These are phyloP conservation scores for Styela clava DNA, from an alignment of 23 tunicate species.

Conservation along the genomic window DNA sequence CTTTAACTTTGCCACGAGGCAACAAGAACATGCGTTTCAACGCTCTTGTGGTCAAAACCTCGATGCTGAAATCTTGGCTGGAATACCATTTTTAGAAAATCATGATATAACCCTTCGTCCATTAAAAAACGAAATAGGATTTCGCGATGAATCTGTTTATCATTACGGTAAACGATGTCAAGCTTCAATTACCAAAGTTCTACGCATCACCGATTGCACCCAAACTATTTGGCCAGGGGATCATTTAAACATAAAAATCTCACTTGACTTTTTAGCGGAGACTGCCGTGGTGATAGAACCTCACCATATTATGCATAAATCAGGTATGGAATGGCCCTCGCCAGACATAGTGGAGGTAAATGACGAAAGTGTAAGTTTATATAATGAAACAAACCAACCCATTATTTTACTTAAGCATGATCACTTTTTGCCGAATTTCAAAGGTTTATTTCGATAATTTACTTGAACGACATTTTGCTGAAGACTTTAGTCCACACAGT, in stretches of 20 bases:
- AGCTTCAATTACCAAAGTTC: background rate
- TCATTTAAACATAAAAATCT: background rate
- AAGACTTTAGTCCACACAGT: too few relatives aligned
- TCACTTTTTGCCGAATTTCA: too few relatives aligned
- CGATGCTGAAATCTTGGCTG: background rate
- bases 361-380: too few relatives aligned
- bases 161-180: background rate
- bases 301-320: too few relatives aligned
- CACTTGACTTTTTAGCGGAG: background rate
- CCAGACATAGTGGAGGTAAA: too few relatives aligned
- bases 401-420: too few relatives aligned
- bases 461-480: too few relatives aligned
- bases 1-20: background rate
- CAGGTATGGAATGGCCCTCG: too few relatives aligned
- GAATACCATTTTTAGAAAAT: background rate
- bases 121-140: background rate
- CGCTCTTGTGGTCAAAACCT: background rate
- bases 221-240: constrained; percentile 5
- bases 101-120: background rate
- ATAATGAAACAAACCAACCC: too few relatives aligned
- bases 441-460: too few relatives aligned
- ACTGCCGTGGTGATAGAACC: background rate
- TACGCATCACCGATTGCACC: background rate
- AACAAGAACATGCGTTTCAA: background rate
- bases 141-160: background rate